These are phyloP conservation scores for Opisthograptis luteolata DNA, from an alignment of 2,888 invertebrate genomes.

Conservation along the genomic window DNA sequence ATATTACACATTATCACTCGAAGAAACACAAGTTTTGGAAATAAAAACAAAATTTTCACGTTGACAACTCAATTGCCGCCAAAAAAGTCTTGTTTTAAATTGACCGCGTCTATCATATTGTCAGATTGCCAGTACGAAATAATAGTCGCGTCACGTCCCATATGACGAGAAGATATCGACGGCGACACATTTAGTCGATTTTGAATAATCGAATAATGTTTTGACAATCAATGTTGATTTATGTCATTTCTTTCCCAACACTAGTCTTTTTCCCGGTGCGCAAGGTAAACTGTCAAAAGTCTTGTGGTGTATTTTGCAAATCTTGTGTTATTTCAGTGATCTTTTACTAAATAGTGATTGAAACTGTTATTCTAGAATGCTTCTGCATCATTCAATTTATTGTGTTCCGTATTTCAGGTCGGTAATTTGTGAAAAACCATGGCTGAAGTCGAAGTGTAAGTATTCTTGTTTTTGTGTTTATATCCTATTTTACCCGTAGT, in stretches of 20 bases:
- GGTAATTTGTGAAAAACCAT: constrained; percentile 81
- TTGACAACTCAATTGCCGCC: too few relatives aligned
- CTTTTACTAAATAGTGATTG: constrained; percentile 45
- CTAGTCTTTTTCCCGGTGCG: constrained; percentile 79
- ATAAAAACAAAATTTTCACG: too few relatives aligned
- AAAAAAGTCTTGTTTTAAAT: constrained; percentile 63
- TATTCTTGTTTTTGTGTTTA: constrained; percentile 54
- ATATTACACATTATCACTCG: too few relatives aligned
- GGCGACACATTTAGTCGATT: not conserved
- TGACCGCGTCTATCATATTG: constrained; percentile 32
- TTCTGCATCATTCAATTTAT: constrained; percentile 50
- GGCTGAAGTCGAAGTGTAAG: constrained; percentile 94
- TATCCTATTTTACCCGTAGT: constrained; percentile 4
- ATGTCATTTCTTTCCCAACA: constrained; percentile 43
- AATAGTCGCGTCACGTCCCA: not conserved
- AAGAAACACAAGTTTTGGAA: too few relatives aligned
- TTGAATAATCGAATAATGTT: constrained; percentile 18
- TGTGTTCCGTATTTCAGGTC: constrained; percentile 78
- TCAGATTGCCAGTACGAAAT: constrained; percentile 36
- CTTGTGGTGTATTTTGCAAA: constrained; percentile 59
- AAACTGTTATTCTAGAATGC: constrained; percentile 45
- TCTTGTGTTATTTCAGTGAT: constrained; percentile 67
- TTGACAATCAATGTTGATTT: constrained; percentile 17
- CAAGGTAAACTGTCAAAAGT: constrained; percentile 82
- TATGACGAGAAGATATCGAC: not conserved